Conservation (phyloP, 1,140 invertebrate species). For the Armadillidium nasatum region DNA sequence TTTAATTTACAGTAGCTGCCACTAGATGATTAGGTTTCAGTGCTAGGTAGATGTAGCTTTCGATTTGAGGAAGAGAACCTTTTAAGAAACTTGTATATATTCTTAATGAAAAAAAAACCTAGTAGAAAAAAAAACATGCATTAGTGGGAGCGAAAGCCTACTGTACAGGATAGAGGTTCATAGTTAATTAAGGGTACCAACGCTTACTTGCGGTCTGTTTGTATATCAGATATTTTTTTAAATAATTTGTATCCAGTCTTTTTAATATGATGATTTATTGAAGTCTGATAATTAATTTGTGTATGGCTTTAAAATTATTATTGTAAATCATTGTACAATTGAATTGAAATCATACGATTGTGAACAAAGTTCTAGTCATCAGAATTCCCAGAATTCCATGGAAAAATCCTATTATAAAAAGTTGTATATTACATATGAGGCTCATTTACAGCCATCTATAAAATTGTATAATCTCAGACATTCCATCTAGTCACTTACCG, state of each 20-base stretch:
- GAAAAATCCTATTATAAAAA: background rate
- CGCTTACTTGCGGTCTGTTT: slow-evolving; percentile 3
- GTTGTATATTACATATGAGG: background rate
- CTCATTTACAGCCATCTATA: background rate
- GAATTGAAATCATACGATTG: too few species aligned
- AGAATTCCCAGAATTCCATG: background rate
- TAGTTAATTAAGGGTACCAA: slow-evolving; percentile 10
- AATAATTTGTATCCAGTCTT: slow-evolving; percentile 9
- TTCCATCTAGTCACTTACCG: slow-evolving; percentile 6
- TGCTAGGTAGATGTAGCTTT: slow-evolving; percentile 4
- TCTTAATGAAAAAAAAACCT: slow-evolving; percentile 10
- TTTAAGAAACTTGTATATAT: slow-evolving; percentile 7
- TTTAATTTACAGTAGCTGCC: background rate
- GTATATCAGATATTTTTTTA: slow-evolving; percentile 12
- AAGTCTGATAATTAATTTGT: background rate
- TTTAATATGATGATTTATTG: background rate
- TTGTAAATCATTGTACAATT: background rate
- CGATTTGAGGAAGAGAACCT: background rate
- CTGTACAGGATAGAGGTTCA: background rate
- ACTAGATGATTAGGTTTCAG: background rate
- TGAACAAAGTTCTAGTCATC: background rate
- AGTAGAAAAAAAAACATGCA: background rate
- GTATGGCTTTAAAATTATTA: background rate
- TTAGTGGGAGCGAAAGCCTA: background rate
- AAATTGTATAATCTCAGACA: slow-evolving; percentile 4